A percentile compares a stretch with the other conserved stretches of the same genome.
phyloP scores from a whole-genome alignment of 2,888 invertebrate species.

The Stenodera caucasica region DNA sequence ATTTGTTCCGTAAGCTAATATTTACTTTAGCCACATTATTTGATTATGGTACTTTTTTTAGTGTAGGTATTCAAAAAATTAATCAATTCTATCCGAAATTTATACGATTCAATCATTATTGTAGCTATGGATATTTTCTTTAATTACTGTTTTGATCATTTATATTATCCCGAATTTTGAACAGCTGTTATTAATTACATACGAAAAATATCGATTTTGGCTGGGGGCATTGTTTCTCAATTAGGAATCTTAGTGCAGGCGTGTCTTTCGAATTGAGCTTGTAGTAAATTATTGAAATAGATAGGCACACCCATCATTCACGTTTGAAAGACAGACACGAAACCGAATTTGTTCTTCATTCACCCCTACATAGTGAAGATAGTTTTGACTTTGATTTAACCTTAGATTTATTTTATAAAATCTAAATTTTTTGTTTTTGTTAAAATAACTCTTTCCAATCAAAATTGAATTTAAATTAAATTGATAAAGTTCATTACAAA shows the following conservation, averaged over 20 bases:
- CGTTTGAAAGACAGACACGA: not conserved
- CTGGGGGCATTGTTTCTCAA: not conserved
- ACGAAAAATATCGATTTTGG: not conserved
- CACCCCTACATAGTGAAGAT: too few species aligned
- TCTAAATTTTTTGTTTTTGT: too few species aligned
- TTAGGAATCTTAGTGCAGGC: slow-evolving; percentile 3
- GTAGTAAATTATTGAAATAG: not conserved
- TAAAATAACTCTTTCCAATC: too few species aligned
- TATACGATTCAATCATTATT: too few species aligned
- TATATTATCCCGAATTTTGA: not conserved
- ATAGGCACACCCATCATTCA: not conserved
- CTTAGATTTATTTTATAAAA: too few species aligned
- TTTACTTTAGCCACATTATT: slow-evolving; percentile 1
- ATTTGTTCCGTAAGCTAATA: too few species aligned
- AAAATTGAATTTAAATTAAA: too few species aligned
- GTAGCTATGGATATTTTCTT: slow-evolving; percentile 11
- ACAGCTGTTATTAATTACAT: not conserved
- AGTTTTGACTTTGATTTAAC: not conserved
- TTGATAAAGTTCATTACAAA: not conserved
- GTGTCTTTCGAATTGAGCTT: not conserved
- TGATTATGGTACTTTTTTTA: not conserved
- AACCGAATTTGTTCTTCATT: not conserved
- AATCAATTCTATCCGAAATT: slow-evolving; percentile 3
- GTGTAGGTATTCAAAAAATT: slow-evolving; percentile 19
- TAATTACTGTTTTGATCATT: not conserved